phyloP scores from a whole-genome alignment of 2,113 vertebrate species.

The Pandion haliaetus region DNA sequence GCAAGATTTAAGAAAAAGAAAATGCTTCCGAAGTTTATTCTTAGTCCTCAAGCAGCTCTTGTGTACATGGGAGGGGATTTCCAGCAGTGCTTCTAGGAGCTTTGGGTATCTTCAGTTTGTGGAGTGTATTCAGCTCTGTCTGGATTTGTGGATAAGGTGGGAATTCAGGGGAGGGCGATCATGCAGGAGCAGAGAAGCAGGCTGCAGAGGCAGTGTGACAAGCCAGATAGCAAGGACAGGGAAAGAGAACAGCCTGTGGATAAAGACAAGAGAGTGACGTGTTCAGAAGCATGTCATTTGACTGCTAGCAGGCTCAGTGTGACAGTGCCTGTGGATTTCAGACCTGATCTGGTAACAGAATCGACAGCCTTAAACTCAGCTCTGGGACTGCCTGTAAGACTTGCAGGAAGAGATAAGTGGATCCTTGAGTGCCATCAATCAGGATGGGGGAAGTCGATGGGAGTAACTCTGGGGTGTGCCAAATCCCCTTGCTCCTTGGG shows the following conservation, averaged over 20 bases:
- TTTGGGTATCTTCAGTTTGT: background rate
- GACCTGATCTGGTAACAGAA: background rate
- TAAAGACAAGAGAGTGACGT: background rate
- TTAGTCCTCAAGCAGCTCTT: background rate
- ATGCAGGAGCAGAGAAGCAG: background rate
- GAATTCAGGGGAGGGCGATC: background rate
- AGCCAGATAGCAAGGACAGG: background rate
- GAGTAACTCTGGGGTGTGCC: background rate
- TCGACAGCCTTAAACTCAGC: background rate
- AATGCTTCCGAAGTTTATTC: background rate
- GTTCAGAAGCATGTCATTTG: background rate
- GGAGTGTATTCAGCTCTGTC: background rate
- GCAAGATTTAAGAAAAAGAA: background rate
- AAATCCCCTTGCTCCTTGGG: background rate
- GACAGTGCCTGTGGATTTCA: background rate
- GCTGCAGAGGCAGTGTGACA: background rate
- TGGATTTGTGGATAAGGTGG: background rate
- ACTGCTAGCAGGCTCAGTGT: background rate
- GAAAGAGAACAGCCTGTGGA: background rate
- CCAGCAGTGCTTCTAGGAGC: background rate
- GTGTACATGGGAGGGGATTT: background rate
- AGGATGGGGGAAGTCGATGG: background rate
- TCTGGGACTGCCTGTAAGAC: background rate
- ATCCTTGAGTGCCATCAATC: background rate
- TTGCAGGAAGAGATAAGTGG: background rate